phyloP scores from a whole-genome alignment of 2,113 vertebrate genomes.

The Sinosuthora webbiana region DNA sequence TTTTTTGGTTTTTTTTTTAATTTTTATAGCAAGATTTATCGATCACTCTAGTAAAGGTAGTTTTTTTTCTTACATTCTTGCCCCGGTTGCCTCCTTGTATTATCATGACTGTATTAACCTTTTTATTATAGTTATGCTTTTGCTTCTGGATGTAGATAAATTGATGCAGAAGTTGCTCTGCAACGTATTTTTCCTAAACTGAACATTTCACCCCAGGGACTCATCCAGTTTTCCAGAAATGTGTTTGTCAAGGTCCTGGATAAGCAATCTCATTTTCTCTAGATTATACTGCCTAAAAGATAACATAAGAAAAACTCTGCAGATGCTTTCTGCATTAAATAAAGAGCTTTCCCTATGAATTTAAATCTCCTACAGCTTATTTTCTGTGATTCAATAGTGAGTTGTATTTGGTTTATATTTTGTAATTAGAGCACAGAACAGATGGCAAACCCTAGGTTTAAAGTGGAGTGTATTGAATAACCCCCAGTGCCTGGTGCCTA shows the following conservation, averaged over 20 bases:
- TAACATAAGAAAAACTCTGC: neutral
- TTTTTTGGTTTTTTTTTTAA: neutral
- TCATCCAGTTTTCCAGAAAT: neutral
- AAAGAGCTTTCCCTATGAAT: conserved; percentile 16
- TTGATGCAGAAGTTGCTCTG: neutral
- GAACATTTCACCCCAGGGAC: neutral
- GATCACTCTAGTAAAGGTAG: neutral
- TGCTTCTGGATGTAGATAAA: neutral
- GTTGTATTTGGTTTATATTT: conserved; percentile 39
- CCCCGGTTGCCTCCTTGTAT: neutral
- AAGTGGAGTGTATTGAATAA: neutral
- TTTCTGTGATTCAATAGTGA: conserved; percentile 9
- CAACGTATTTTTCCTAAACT: neutral
- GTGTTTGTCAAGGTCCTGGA: neutral
- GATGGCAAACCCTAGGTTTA: conserved; percentile 38
- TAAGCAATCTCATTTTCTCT: neutral
- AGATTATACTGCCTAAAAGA: neutral
- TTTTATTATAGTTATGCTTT: neutral
- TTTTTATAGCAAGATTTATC: neutral
- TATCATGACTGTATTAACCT: neutral
- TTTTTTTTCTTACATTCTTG: neutral
- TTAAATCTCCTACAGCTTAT: conserved; percentile 5
- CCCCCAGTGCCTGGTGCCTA: neutral
- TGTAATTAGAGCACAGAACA: conserved; percentile 56
- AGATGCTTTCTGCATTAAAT: conserved; percentile 41